These are phyloP conservation scores for Biston stratarius DNA, from an alignment of 2,888 invertebrate species.

Conservation along the genomic window DNA sequence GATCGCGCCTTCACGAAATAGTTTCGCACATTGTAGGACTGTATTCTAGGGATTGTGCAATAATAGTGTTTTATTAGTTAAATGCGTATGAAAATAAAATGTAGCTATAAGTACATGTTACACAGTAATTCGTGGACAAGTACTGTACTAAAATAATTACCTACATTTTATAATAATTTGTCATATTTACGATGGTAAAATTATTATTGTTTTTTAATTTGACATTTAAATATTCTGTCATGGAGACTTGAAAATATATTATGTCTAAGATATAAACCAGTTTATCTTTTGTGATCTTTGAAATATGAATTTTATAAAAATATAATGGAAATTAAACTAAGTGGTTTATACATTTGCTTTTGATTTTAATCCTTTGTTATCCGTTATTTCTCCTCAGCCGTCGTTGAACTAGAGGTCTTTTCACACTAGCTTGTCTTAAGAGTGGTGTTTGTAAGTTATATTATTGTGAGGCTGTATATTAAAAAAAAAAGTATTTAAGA, in stretches of 20 bases:
- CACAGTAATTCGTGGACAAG: not conserved
- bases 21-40: constrained; percentile 25
- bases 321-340: constrained; percentile 36
- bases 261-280: constrained; percentile 30
- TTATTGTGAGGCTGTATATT: too few species aligned
- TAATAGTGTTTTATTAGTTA: constrained; percentile 5
- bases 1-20: not conserved
- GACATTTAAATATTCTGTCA: constrained; percentile 13
- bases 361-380: not conserved
- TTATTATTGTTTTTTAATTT: constrained; percentile 3
- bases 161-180: not conserved
- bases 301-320: constrained; percentile 42
- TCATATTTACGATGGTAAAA: constrained; percentile 9
- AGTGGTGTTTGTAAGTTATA: too few species aligned
- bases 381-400: not conserved
- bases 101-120: not conserved
- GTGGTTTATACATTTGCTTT: constrained; percentile 19
- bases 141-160: not conserved
- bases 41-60: constrained; percentile 26
- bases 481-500: too few species aligned
- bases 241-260: constrained; percentile 7
- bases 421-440: too few species aligned
- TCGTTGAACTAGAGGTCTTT: too few species aligned
- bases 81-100: not conserved
- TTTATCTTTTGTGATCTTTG: constrained; percentile 38